These are phyloP conservation scores for Anas capensis DNA, from an alignment of 2,797 vertebrate genomes.

Conservation along the genomic window DNA sequence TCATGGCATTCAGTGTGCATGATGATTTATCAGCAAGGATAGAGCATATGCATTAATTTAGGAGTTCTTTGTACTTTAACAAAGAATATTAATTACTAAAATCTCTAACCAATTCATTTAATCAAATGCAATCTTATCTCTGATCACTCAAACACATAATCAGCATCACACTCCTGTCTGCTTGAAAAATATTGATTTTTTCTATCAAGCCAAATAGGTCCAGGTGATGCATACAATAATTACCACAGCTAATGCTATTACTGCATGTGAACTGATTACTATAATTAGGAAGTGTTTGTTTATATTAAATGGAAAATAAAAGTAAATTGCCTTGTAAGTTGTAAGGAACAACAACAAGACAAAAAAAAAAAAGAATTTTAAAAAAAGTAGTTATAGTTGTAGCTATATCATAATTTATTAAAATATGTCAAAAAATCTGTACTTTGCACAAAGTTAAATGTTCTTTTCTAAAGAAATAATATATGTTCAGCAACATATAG, in stretches of 20 bases:
- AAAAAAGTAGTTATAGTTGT: neutral
- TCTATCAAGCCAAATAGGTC: constrained; percentile 72
- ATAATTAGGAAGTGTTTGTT: constrained; percentile 71
- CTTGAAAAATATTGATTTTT: constrained; percentile 78
- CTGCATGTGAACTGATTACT: constrained; percentile 73
- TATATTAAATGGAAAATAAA: constrained; percentile 55
- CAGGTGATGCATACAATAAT: constrained; percentile 77
- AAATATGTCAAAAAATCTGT: neutral
- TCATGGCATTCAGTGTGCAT: neutral
- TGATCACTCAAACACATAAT: constrained; percentile 74
- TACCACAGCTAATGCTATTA: constrained; percentile 76
- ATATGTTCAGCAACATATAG: neutral
- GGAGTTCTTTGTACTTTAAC: constrained; percentile 41
- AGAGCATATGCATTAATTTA: constrained; percentile 28
- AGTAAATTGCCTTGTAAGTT: constrained; percentile 47
- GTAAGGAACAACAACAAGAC: neutral
- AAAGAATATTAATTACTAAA: constrained; percentile 63
- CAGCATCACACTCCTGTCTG: constrained; percentile 62
- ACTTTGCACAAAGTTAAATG: neutral
- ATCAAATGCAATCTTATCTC: constrained; percentile 73
- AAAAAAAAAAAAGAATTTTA: neutral
- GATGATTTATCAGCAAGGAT: neutral
- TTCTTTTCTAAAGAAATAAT: neutral
- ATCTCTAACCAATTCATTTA: constrained; percentile 68
- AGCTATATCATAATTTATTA: neutral